Base-by-base conservation (phyloP, 1,140 invertebrate species). In the Ips nitidus region DNA sequence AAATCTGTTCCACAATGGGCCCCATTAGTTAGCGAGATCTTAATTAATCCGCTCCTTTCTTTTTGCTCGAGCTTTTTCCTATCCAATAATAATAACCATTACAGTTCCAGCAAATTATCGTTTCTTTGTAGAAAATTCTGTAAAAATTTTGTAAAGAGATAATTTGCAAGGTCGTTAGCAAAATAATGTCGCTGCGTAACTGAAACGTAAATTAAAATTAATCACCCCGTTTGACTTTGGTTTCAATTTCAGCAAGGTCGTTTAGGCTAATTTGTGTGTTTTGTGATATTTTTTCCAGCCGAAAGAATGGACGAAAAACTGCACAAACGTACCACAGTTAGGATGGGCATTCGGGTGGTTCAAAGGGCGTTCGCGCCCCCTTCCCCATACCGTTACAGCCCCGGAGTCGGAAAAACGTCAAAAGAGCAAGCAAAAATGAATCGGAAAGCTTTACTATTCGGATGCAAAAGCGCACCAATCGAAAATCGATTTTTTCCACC, bases 261-360 rank as follows among this genome's bases (percentile, higher is more conserved):
- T 22, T 22, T 22, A 22, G 22, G 22, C 22, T 22, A 22, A 22
- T 22, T 22, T 22, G 22, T 22, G 22, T 22, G 22, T 22, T 22
- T 22, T 22, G 22, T 22, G 22, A 22, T 22, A 22, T 22, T 22
- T 77, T 79, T 61, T 78, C 6, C 56, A 93, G 91, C 89, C 4
- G 91, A 93, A 52, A 80, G 86, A 71, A 84, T 87, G 0, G 91
- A 94, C 69, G 90, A 93, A 74, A 91, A 91, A 79, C 82, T 91
- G 1, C 89, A 90, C 3, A 84, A 89, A 66, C 85, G 90, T 59
- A 89, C 87, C 63, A 88, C 87, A 38, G 90, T 94, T n/a, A 84
- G 89, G n/a, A 91, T 94, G 89, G 90, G 91, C 2, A 90, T 94
- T 66, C 82, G 91, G 39, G 89, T 93, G 43, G 85, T 92, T 2